A percentile compares a stretch with the other conserved stretches of the same genome.
Evolutionary conservation across 2,113 vertebrate species (phyloP).

Genomic region (Brienomyrus longianalis): DNA sequence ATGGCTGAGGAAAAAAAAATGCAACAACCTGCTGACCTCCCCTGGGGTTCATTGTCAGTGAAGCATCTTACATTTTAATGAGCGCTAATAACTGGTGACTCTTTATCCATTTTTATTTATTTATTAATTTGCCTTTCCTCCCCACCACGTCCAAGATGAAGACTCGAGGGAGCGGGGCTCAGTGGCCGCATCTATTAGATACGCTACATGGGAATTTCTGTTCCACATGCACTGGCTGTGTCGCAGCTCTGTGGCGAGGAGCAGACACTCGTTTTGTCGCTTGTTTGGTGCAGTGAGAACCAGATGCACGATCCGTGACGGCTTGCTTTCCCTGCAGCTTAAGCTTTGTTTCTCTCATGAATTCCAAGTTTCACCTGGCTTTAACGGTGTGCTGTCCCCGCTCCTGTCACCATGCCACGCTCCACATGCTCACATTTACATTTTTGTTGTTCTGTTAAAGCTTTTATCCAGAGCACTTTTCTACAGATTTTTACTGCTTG

Average conservation of each 20-base stretch:
- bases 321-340: not conserved
- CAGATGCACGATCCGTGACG: not conserved
- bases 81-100: slow-evolving; percentile 53
- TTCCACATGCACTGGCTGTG: not conserved
- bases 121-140: slow-evolving; percentile 59
- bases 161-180: not conserved
- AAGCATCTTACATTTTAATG: slow-evolving; percentile 62
- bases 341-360: not conserved
- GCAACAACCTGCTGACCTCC: slow-evolving; percentile 38
- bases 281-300: not conserved
- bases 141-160: not conserved
- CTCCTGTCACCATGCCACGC: not conserved
- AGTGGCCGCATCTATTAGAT: not conserved
- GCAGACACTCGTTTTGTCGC: not conserved
- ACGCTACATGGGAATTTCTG: slow-evolving; percentile 3
- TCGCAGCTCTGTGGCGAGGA: not conserved
- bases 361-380: not conserved
- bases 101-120: slow-evolving; percentile 38
- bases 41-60: slow-evolving; percentile 48
- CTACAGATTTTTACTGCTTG: not conserved
- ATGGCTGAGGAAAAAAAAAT: not conserved
- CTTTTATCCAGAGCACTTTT: not conserved
- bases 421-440: not conserved
- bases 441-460: not conserved
- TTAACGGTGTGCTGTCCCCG: not conserved